Evolutionary conservation across 1,140 invertebrate species (phyloP), one percentile per base, ranked within the genome.

Genomic region (Drosophila ohnishii): DNA sequence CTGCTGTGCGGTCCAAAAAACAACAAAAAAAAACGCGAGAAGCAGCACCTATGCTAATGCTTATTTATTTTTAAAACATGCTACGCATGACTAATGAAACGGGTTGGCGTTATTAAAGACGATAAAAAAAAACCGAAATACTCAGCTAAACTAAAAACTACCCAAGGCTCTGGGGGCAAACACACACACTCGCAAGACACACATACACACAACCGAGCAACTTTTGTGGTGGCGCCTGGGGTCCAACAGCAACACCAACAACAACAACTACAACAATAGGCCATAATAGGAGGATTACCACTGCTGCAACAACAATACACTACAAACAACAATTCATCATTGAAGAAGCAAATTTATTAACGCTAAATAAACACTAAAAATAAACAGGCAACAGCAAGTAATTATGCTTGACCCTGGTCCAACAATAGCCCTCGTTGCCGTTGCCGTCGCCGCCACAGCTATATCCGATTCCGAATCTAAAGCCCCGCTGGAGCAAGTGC

Each of bases 371-470:
- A 83, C 63, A 86, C 83, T 86, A 75, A 82, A 84, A 88, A 74
- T 87, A 88, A 83, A 47, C 79, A 37, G 57, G 39, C 59, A 58
- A 37, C 51, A 77, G 58, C 78, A 62, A 80, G 84, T 80, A 87
- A 87, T 84, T 87, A 87, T 87, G 84, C 84, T 88, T 87, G 84
- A 88, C 84, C 84, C 84, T 87, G 84, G 84, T 80, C 76, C 76
- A 80, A 87, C 82, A 86, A 86, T 79, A 86, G 78, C 53, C 74
- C 8, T 35, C 50, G 50, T 50, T 50, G 47, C 56, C 37, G 70
- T 51, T 19, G 44, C 35, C 74, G 34, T 37, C 37, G 25, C 30
- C 63, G 42, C 35, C 53, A 32, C 37, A 60, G 60, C 32, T 61
- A 82, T 50, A 73, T 56, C 55, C 71, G 56, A 71, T 60, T 74